Conservation (phyloP, 2,888 invertebrate genomes). For the Xestia ashworthii region DNA sequence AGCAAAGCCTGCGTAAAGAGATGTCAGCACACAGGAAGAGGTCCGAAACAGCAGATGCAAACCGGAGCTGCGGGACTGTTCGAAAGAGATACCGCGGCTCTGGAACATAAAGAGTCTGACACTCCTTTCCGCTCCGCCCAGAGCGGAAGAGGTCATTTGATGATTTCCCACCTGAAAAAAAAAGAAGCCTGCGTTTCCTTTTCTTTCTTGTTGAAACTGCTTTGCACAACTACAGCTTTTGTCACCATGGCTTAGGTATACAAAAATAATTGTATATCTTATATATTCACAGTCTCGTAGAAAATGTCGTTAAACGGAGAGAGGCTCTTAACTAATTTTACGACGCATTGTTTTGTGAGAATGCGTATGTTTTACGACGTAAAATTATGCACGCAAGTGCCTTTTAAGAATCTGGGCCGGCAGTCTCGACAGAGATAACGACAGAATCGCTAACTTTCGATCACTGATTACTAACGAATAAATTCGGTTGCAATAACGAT, state of each 20-base stretch:
- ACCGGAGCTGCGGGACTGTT: no score
- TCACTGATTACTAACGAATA: no score
- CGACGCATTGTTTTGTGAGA: slow-evolving; percentile 45
- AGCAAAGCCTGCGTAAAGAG: neutral
- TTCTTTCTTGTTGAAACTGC: neutral
- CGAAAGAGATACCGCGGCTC: no score
- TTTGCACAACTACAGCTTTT: neutral
- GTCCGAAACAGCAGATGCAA: no score
- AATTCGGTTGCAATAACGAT: no score
- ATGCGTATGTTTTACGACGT: slow-evolving; percentile 23
- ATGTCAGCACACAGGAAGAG: no score
- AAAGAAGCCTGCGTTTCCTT: neutral
- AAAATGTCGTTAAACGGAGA: slow-evolving; percentile 45
- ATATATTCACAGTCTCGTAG: slow-evolving; percentile 14
- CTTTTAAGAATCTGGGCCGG: neutral
- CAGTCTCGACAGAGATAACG: no score
- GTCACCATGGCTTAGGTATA: neutral
- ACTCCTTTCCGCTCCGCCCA: no score
- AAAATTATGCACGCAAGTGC: slow-evolving; percentile 21
- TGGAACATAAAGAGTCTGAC: no score
- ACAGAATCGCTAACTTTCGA: no score
- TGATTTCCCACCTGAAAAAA: no score
- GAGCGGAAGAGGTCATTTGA: no score
- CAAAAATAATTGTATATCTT: slow-evolving; percentile 5
- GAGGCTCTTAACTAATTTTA: slow-evolving; percentile 44